Evolutionary conservation across 2,888 invertebrate genomes (phyloP).

Genomic region (Boloria euphrosyne): DNA sequence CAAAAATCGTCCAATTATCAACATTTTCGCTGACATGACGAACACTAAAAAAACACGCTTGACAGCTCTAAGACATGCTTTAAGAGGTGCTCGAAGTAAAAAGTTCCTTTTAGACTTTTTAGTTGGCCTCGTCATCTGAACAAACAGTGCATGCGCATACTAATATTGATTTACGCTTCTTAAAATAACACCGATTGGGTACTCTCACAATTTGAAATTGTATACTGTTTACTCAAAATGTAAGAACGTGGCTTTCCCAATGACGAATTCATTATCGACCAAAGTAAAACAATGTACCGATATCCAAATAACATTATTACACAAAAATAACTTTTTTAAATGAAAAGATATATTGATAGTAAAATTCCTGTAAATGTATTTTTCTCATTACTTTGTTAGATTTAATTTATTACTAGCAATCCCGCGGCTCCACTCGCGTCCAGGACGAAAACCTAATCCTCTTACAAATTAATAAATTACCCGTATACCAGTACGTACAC

Average conservation of each 20-base stretch:
- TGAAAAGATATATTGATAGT: no score
- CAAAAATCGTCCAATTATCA: conserved; percentile 19
- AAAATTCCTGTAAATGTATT: no score
- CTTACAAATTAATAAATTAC: no score
- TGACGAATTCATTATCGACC: conserved; percentile 3
- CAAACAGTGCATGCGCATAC: conserved; percentile 37
- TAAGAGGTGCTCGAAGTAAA: conserved; percentile 32
- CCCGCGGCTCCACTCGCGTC: no score
- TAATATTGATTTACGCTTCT: conserved; percentile 38
- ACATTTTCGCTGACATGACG: conserved; percentile 14
- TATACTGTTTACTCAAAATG: conserved; percentile 12
- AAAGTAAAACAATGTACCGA: background rate
- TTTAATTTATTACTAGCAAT: no score
- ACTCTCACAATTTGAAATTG: conserved; percentile 25
- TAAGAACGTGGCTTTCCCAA: conserved; percentile 1
- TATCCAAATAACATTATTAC: conserved; percentile 3
- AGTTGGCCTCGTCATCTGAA: conserved; percentile 36
- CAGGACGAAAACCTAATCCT: no score
- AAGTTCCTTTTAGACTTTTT: conserved; percentile 24
- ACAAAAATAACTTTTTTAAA: background rate
- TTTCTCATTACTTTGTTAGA: no score
- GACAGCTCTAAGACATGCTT: conserved; percentile 28
- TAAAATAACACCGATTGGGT: conserved; percentile 30
- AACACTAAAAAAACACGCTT: conserved; percentile 24
- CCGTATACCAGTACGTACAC: no score